Evolutionary conservation across 2,888 invertebrate genomes (phyloP).

Genomic region (Nomada ruficornis): DNA sequence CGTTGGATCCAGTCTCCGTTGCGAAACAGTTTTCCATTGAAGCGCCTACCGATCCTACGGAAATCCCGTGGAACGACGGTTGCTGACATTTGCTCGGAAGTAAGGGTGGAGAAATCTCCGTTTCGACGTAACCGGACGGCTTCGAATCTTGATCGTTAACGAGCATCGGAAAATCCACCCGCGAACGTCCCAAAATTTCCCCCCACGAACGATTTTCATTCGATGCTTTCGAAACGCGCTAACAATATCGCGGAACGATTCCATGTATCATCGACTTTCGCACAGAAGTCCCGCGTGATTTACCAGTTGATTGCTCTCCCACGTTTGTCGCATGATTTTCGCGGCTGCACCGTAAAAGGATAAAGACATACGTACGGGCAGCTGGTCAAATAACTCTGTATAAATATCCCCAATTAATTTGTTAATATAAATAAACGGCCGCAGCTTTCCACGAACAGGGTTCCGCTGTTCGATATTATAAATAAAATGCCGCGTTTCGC

Average conservation of each 20-base stretch:
- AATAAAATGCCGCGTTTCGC: background rate
- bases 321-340: background rate
- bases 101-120: background rate
- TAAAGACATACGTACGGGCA: background rate
- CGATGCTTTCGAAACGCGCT: conserved; percentile 34
- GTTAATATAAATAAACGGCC: background rate
- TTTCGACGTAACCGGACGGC: background rate
- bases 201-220: conserved; percentile 31
- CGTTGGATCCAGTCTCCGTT: background rate
- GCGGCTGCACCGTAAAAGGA: background rate
- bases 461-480: background rate
- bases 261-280: conserved; percentile 38
- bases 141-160: conserved; percentile 15
- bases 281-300: conserved; percentile 45
- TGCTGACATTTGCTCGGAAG: background rate
- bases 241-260: conserved; percentile 53
- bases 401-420: too few species aligned
- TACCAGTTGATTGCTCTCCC: conserved; percentile 41
- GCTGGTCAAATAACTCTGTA: too few species aligned
- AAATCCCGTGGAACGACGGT: background rate
- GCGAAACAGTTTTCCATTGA: background rate
- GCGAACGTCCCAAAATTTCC: conserved; percentile 26
- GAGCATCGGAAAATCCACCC: conserved; percentile 2
- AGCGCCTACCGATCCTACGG: background rate
- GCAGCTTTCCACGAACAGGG: background rate